Percentiles rank a stretch among this genome's conserved stretches.
Conservation (phyloP, 2,888 invertebrate species). For the Metacarcinus magister region DNA sequence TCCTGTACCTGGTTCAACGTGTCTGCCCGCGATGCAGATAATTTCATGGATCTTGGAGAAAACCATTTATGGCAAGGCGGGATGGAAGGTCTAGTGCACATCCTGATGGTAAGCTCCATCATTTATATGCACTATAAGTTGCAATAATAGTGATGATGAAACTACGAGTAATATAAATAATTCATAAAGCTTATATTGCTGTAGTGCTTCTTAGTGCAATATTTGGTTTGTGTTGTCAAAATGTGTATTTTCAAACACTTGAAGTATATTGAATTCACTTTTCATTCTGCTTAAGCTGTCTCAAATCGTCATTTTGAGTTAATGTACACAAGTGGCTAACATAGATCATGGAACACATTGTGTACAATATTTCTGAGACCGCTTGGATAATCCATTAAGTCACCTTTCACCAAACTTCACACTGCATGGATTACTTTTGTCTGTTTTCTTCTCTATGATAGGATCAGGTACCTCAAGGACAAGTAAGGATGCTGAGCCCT, state of each 20-base stretch:
- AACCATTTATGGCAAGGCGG: conserved; percentile 63
- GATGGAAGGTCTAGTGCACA: conserved; percentile 57
- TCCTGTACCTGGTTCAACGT: conserved; percentile 63
- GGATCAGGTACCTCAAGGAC: conserved; percentile 54
- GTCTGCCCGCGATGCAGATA: conserved; percentile 58
- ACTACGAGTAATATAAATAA: neutral
- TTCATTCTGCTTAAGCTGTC: neutral
- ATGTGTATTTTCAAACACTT: neutral
- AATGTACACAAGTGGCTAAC: too few relatives aligned
- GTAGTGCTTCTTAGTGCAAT: neutral
- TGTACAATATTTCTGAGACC: neutral
- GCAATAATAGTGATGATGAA: neutral
- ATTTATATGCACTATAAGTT: neutral
- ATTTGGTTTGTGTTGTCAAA: too few relatives aligned
- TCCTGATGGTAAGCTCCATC: conserved; percentile 53
- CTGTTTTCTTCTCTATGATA: neutral
- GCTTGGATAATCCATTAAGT: neutral
- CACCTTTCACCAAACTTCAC: neutral
- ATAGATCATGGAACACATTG: neutral
- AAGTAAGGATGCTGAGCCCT: conserved; percentile 61
- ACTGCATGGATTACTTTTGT: neutral
- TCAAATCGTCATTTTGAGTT: too few relatives aligned
- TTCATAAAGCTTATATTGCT: neutral
- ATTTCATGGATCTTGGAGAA: conserved; percentile 40
- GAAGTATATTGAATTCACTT: neutral